These are phyloP conservation scores for Drosophila prosaltans DNA, from an alignment of 1,140 invertebrate species.

Conservation along the genomic window DNA sequence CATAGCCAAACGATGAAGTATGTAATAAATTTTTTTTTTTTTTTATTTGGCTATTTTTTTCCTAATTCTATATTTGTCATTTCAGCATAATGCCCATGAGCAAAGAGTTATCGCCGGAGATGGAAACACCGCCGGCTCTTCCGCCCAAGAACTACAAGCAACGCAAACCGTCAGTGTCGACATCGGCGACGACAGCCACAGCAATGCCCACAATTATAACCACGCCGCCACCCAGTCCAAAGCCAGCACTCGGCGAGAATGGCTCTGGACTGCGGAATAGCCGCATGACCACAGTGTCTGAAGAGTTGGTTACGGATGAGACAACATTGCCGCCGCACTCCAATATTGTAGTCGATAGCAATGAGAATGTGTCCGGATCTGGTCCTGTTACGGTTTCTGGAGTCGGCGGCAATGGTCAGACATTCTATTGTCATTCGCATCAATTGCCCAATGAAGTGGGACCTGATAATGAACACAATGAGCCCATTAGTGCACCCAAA, in stretches of 20 bases:
- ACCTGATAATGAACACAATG: not conserved
- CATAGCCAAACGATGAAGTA: conserved; percentile 83
- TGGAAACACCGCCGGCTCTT: conserved; percentile 88
- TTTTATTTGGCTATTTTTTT: not conserved
- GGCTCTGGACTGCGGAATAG: conserved; percentile 39
- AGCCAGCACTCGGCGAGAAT: conserved; percentile 58
- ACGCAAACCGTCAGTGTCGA: conserved; percentile 47
- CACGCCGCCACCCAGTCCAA: conserved; percentile 79
- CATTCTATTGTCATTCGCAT: conserved; percentile 67
- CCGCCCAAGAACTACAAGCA: conserved; percentile 87
- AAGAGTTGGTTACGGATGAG: conserved; percentile 52
- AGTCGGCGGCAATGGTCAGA: conserved; percentile 23
- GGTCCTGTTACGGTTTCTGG: conserved; percentile 4
- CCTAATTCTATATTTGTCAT: not conserved
- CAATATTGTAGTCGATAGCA: conserved; percentile 36
- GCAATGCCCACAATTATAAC: conserved; percentile 56
- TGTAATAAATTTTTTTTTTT: conserved; percentile 24
- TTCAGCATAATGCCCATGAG: conserved; percentile 65
- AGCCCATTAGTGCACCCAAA: conserved; percentile 55
- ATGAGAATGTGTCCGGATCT: conserved; percentile 41
- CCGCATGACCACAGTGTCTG: conserved; percentile 74
- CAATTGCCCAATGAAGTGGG: conserved; percentile 58
- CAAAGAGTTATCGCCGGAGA: conserved; percentile 74
- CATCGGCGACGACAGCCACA: conserved; percentile 26
- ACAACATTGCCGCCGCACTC: not conserved